Conservation (phyloP, 2,797 vertebrate genomes). For the Nannoperca australis region DNA sequence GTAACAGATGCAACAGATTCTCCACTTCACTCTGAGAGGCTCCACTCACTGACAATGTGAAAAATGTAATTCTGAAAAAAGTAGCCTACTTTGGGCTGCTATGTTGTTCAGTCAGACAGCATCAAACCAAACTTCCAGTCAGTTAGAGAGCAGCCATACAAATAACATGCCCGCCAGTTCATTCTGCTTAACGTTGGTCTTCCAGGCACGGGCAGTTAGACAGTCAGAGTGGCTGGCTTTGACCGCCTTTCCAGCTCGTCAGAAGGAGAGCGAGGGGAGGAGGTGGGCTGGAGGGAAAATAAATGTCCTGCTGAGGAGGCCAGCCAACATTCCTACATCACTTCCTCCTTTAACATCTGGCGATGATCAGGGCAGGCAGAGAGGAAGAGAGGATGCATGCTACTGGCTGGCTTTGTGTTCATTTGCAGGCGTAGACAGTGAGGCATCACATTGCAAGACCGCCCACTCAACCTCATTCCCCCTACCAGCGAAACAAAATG, state of each 20-base stretch:
- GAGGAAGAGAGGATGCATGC: slow-evolving; percentile 58
- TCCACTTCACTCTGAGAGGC: slow-evolving; percentile 21
- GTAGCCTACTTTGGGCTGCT: slow-evolving; percentile 17
- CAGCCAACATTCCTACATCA: slow-evolving; percentile 80
- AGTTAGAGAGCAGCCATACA: background rate
- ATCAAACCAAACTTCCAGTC: slow-evolving; percentile 2
- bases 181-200: slow-evolving; percentile 47
- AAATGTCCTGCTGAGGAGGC: slow-evolving; percentile 73
- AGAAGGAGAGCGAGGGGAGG: slow-evolving; percentile 58
- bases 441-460: slow-evolving; percentile 57
- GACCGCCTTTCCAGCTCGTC: slow-evolving; percentile 80
- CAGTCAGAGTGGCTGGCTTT: slow-evolving; percentile 64
- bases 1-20: background rate
- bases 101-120: background rate
- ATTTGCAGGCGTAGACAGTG: slow-evolving; percentile 48
- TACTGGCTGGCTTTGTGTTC: slow-evolving; percentile 53
- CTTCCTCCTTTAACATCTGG: slow-evolving; percentile 87
- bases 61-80: slow-evolving; percentile 12
- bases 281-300: slow-evolving; percentile 64
- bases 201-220: slow-evolving; percentile 52
- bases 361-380: slow-evolving; percentile 74
- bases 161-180: slow-evolving; percentile 4
- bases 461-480: slow-evolving; percentile 56
- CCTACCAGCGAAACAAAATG: slow-evolving; percentile 47
- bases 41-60: no score